Evolutionary conservation across 2,888 invertebrate species (phyloP).

Genomic region (Clitarchus hookeri): DNA sequence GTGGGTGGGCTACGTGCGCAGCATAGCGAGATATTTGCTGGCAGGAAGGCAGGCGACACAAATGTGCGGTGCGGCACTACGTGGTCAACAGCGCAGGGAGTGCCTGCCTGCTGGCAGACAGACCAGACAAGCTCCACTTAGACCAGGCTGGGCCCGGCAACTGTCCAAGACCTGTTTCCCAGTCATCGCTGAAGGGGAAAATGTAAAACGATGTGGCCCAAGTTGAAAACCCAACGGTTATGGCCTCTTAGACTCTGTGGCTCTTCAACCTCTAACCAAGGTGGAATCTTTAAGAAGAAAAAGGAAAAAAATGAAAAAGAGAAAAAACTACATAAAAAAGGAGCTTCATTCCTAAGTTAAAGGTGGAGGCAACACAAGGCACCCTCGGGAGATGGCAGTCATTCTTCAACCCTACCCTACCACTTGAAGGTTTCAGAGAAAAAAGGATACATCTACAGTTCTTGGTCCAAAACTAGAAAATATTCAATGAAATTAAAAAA

Average conservation of each 20-base stretch:
- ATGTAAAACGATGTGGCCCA: slow-evolving; percentile 30
- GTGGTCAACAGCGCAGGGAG: no score
- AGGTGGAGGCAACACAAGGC: slow-evolving; percentile 28
- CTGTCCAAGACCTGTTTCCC: slow-evolving; percentile 31
- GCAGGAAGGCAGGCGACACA: no score
- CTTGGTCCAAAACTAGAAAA: no score
- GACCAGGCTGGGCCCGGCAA: not conserved
- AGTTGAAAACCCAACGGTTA: slow-evolving; percentile 27
- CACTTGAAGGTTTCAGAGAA: not conserved
- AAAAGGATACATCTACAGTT: slow-evolving; percentile 1
- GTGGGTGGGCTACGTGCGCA: no score
- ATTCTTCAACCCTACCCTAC: slow-evolving; percentile 35
- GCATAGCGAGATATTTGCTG: no score
- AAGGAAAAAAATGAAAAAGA: slow-evolving; percentile 4
- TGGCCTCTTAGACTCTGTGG: slow-evolving; percentile 24
- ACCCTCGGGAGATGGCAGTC: slow-evolving; percentile 35
- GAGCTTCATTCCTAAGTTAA: slow-evolving; percentile 27
- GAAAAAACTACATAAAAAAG: slow-evolving; percentile 16
- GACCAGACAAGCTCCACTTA: no score
- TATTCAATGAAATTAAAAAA: no score
- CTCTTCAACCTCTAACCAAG: slow-evolving; percentile 25
- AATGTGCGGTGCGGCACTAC: no score
- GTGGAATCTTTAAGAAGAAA: slow-evolving; percentile 19
- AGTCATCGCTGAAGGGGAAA: slow-evolving; percentile 33
- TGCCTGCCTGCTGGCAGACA: no score